Evolutionary conservation across 1,140 invertebrate genomes (phyloP), one percentile per base, ranked within the genome.

Genomic region (Theocolax elegans): DNA sequence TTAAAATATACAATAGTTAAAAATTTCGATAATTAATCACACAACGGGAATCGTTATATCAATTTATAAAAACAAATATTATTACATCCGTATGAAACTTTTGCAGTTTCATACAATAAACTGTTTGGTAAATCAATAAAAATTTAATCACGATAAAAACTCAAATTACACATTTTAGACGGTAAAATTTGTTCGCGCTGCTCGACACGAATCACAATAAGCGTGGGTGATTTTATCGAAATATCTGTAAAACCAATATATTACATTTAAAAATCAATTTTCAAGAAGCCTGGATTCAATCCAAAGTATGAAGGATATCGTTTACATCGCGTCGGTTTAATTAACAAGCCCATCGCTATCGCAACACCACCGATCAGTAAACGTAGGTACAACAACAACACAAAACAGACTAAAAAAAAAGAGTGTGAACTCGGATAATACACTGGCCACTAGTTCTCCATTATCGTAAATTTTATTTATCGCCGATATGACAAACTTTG

Each of bases 401-500:
- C 4, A 35, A 9, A 2, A 10, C 8, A 21, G 1, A 31, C 13
- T 6, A 49, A 8, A 1, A 15, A 19, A 53, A 51, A 40, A 27
- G 7, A 63, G 10, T 0, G 2, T 13, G 12, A 42, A 29, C 13
- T 13, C 2, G 27, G 48, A 64, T 63, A 51, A 51, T 35, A 46
- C 51, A 40, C 7, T 29, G 15, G 15, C 31, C 27, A 27, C 23
- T 12, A 40, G 38, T 42, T 59, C 29, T 42, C 42, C 8, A 59
- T 66, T 31, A 67, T 67, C 40, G 19, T 58, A 67, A 67, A 67
- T 67, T 58, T 67, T 51, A 67, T 59, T 51, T 44, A 49, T 60
- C 21, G 44, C n/a, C 17, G 7, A 15, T 29, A 19, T 27, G 66
- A 59, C 29, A 17, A 38, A 59, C 19, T 42, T 10, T 54, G 19